These are phyloP conservation scores for Temnothorax longispinosus DNA, from an alignment of 1,140 invertebrate species.

Conservation along the genomic window DNA sequence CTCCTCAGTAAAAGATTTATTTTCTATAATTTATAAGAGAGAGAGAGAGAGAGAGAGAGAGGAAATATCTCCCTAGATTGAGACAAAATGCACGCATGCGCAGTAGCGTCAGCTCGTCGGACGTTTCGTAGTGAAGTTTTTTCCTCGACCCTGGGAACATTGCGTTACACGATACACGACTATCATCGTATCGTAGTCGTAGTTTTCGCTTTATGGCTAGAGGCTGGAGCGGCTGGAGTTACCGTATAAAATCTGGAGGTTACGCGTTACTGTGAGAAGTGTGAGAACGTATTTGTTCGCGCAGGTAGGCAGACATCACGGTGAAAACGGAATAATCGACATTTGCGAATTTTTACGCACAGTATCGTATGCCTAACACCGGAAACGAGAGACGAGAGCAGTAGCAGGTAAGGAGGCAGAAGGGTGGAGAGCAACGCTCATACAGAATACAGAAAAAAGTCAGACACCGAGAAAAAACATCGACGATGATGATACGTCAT, in stretches of 20 bases:
- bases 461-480: neutral
- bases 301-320: neutral
- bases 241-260: neutral
- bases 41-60: neutral
- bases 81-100: conserved; percentile 7
- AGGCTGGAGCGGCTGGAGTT: neutral
- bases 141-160: neutral
- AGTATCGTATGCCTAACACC: neutral
- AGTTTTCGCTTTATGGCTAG: neutral
- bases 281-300: neutral
- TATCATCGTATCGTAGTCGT: neutral
- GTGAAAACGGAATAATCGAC: neutral
- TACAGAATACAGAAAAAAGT: neutral
- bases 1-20: no score
- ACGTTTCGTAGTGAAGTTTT: neutral
- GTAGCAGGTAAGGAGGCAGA: neutral
- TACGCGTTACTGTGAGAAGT: neutral
- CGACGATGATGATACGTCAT: neutral
- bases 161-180: neutral
- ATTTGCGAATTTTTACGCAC: neutral
- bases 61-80: neutral
- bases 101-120: neutral
- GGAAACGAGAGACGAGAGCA: neutral
- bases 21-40: no score
- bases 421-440: neutral